Evolutionary conservation across 2,797 vertebrate species (phyloP).

Genomic region (Euthynnus affinis): DNA sequence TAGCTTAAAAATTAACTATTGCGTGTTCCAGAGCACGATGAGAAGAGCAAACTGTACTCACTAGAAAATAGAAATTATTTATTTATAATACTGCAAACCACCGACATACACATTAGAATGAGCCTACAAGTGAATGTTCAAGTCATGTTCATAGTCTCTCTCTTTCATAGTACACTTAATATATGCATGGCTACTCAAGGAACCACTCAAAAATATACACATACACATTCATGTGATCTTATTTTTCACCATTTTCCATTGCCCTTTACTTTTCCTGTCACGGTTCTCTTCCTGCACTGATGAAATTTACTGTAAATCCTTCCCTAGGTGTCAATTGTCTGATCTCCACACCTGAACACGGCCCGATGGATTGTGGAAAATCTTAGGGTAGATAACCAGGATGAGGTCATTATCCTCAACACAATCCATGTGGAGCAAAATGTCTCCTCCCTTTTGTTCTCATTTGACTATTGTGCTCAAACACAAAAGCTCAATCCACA

Average conservation of each 20-base stretch:
- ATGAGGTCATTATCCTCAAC: constrained; percentile 58
- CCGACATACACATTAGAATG: neutral
- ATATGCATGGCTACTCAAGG: neutral
- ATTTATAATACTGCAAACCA: constrained; percentile 5
- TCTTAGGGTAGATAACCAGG: constrained; percentile 51
- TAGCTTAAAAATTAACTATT: constrained; percentile 63
- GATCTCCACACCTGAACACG: constrained; percentile 52
- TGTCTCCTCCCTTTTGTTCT: constrained; percentile 53
- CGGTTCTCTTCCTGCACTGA: constrained; percentile 34
- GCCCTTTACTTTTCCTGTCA: constrained; percentile 33
- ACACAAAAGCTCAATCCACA: constrained; percentile 62
- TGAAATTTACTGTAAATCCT: constrained; percentile 63
- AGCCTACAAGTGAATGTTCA: neutral
- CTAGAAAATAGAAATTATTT: constrained; percentile 26
- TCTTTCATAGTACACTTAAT: constrained; percentile 1
- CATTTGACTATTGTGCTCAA: constrained; percentile 53
- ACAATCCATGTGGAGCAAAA: constrained; percentile 58
- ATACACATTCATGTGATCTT: neutral
- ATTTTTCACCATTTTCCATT: neutral
- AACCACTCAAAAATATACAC: constrained; percentile 15
- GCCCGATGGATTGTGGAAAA: constrained; percentile 51
- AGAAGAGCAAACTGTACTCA: constrained; percentile 25
- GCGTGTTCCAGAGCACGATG: constrained; percentile 46
- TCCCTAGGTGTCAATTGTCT: constrained; percentile 52
- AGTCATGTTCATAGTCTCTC: neutral